A percentile compares a stretch with the other conserved stretches of the same genome.
phyloP scores from a whole-genome alignment of 2,888 invertebrate species.

The Drosophila mimica region DNA sequence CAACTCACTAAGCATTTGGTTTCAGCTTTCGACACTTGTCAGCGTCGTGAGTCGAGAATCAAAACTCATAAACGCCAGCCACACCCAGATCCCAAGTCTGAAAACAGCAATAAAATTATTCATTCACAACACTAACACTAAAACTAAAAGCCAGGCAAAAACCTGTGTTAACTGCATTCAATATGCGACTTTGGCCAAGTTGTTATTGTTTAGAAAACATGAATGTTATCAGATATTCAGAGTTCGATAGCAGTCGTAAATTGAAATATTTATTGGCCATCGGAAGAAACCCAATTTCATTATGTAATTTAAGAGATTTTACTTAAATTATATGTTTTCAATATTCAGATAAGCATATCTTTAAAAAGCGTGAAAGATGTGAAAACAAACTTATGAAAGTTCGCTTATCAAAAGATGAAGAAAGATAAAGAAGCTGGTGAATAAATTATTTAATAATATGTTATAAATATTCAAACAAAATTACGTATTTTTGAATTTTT shows the following conservation, averaged over 20 bases:
- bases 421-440: background rate
- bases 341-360: background rate
- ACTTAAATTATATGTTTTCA: background rate
- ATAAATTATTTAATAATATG: background rate
- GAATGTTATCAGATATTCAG: constrained; percentile 16
- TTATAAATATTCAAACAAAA: background rate
- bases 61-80: constrained; percentile 52
- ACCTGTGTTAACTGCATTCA: constrained; percentile 17
- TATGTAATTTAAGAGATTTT: background rate
- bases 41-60: constrained; percentile 27
- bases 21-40: constrained; percentile 52
- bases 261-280: constrained; percentile 2
- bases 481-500: no score
- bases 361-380: background rate
- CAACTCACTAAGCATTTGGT: background rate
- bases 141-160: constrained; percentile 10
- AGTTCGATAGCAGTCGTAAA: constrained; percentile 6
- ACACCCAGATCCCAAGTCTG: constrained; percentile 30
- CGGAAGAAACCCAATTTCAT: background rate
- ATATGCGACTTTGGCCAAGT: constrained; percentile 13
- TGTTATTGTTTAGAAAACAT: constrained; percentile 27
- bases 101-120: constrained; percentile 30
- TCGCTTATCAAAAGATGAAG: background rate
- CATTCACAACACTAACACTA: constrained; percentile 40
- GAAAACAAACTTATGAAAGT: background rate